Conservation (phyloP, 92 coral and sea anemone species). For the Phenganax subtilis region DNA sequence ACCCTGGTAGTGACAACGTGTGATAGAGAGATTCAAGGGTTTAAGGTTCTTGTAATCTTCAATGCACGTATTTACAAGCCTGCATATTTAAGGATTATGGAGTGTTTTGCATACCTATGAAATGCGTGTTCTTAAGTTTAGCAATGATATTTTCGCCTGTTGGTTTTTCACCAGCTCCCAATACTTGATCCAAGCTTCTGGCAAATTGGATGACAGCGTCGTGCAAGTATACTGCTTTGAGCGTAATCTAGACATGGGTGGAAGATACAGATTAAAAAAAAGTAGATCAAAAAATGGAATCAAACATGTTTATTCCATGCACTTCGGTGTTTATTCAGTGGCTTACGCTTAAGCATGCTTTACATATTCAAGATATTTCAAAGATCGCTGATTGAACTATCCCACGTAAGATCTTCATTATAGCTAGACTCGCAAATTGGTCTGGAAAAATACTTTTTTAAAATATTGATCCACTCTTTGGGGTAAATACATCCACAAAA, state of each 20-base stretch:
- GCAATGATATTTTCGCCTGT: constrained; percentile 7
- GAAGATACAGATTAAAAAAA: background rate
- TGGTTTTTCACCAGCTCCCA: background rate
- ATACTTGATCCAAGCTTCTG: constrained; percentile 3
- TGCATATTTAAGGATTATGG: background rate
- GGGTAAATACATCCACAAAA: too few relatives aligned
- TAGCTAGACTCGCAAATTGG: background rate
- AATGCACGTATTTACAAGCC: background rate
- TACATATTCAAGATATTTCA: too few relatives aligned
- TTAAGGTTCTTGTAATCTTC: background rate
- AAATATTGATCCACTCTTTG: too few relatives aligned
- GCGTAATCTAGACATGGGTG: constrained; percentile 3
- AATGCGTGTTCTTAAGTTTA: constrained; percentile 9
- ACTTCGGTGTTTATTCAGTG: background rate
- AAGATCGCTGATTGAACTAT: too few relatives aligned
- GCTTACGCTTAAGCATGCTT: background rate
- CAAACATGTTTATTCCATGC: too few relatives aligned
- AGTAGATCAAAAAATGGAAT: background rate
- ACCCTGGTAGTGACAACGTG: too few relatives aligned
- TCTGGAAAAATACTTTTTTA: background rate
- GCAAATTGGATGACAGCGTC: constrained; percentile 32
- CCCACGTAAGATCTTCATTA: too few relatives aligned
- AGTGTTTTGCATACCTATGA: constrained; percentile 9
- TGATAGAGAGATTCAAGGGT: background rate
- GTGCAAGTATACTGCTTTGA: constrained; percentile 17